Conservation (phyloP, 2,888 invertebrate species). For the Eugnorisma glareosa region DNA sequence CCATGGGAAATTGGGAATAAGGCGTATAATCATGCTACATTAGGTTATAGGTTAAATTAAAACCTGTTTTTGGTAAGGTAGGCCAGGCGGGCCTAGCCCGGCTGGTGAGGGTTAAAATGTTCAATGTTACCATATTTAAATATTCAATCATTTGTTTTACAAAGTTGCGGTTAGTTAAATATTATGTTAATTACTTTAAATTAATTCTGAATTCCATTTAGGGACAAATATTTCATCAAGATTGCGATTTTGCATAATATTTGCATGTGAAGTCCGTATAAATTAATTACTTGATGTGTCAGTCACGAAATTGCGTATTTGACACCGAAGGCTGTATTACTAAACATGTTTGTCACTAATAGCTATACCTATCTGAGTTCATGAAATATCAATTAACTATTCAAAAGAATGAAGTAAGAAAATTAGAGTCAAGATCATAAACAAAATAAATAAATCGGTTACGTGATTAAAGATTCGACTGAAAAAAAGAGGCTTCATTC, state of each 20-base stretch:
- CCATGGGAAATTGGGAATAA: background rate
- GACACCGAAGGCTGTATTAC: constrained; percentile 44
- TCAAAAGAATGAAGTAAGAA: background rate
- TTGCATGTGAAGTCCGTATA: constrained; percentile 19
- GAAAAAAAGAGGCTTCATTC: background rate
- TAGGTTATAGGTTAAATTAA: background rate
- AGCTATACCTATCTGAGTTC: background rate
- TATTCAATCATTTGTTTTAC: background rate
- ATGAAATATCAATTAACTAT: constrained; percentile 2
- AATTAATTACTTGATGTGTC: constrained; percentile 34
- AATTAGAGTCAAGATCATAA: background rate
- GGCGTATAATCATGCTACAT: too few relatives aligned
- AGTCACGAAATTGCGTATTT: constrained; percentile 44
- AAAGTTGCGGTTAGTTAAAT: background rate
- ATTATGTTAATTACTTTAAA: constrained; percentile 4
- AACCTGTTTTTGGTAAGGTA: background rate
- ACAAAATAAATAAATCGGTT: background rate
- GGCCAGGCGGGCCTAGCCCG: too few relatives aligned
- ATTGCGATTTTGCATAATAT: constrained; percentile 28
- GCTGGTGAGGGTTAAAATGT: background rate
- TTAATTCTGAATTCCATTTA: constrained; percentile 15
- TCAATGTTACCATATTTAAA: background rate
- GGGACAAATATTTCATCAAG: constrained; percentile 8
- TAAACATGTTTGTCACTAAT: constrained; percentile 18
- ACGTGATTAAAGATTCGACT: background rate